Base-by-base conservation (phyloP, 2,888 invertebrate species). In the Leucania comma region DNA sequence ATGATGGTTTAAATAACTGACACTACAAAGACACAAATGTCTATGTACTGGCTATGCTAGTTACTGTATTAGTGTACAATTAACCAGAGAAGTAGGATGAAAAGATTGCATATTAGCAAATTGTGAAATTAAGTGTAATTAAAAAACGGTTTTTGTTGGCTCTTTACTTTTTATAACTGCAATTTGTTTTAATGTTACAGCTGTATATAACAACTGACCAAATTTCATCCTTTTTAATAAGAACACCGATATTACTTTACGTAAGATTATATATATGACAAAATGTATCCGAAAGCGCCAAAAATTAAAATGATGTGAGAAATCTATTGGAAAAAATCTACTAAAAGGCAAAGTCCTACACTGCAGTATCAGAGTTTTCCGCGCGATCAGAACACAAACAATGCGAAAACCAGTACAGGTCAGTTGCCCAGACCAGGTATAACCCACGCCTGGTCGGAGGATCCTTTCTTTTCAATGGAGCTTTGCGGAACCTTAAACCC, bases 41-140 rank as follows among this genome's bases (percentile, higher is more conserved):
- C 1, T 35, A 58, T 2, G 71, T 14, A 20, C 29, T 29, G 29
- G 53, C 35, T 57, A 17, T 60, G 56, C 38, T n/a, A 32, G 50
- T 48, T 60, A 58, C 38, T 64, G 10, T 32, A 50, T 53, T 17
- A 29, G 26, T 42, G 53, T n/a, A 56, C 63, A 69, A 79, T 82
- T 79, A 82, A 29, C 14, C 26, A 8, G 22, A 59, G 62, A 79
- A 82, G n/a, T 68, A 82, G 72, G 59, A 78, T 78, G 68, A 72
- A 78, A 82, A 82, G 60, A 68, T 65, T 62, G 50, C 70, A 53
- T 26, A 68, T 70, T 76, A 64, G 17, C 58, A 63, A 82, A 72
- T 63, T 67, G 56, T 1, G 46, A 32, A 78, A 75, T 67, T 22
- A 67, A 29, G 24, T 35, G 32, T 60, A 81, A 77, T 77, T 77